Conservation (phyloP, 2,888 invertebrate species). For the Sinopyrophorus schimmeli region DNA sequence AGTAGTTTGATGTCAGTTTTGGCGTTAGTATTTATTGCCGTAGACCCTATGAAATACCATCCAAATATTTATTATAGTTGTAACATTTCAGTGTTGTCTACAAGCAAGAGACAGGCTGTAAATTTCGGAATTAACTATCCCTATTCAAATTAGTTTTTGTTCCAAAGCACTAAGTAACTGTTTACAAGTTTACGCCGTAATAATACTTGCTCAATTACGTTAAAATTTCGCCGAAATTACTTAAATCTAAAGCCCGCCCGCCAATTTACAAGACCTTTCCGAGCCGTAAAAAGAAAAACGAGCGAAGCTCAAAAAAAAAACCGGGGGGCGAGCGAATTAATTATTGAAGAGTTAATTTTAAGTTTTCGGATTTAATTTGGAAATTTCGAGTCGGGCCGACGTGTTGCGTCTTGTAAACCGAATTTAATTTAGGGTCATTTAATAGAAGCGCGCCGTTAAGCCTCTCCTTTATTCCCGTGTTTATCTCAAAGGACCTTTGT, state of each 20-base stretch:
- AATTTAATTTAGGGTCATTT: constrained; percentile 21
- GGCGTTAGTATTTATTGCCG: constrained; percentile 9
- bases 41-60: constrained; percentile 8
- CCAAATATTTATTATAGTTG: constrained; percentile 8
- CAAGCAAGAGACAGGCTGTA: constrained; percentile 11
- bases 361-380: constrained; percentile 7
- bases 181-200: no score
- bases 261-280: no score
- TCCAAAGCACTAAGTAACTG: no score
- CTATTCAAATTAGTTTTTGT: no score
- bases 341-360: constrained; percentile 12
- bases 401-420: constrained; percentile 15
- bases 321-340: no score
- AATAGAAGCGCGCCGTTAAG: constrained; percentile 20
- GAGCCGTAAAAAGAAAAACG: no score
- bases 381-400: constrained; percentile 9
- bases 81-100: constrained; percentile 10
- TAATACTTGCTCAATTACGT: constrained; percentile 7
- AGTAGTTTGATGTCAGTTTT: constrained; percentile 5
- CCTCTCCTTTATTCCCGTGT: constrained; percentile 19
- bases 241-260: constrained; percentile 2
- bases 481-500: constrained; percentile 21
- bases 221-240: not conserved
- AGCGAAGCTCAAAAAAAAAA: no score
- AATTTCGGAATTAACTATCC: constrained; percentile 12